These are phyloP conservation scores for Philopotamus ludificatus DNA, from an alignment of 1,140 invertebrate genomes.

Conservation along the genomic window DNA sequence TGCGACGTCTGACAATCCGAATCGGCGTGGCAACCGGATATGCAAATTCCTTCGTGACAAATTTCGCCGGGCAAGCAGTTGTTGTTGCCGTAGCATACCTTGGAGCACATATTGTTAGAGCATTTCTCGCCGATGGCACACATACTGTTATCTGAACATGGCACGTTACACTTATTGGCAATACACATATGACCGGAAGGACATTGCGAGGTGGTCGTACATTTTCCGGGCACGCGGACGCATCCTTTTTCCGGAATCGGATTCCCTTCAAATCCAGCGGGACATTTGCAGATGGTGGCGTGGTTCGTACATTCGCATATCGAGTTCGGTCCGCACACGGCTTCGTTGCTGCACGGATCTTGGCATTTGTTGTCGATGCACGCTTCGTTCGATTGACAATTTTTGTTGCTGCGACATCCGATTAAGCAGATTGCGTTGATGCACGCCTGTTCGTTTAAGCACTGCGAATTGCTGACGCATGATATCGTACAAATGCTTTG, in stretches of 20 bases:
- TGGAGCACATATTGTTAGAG: conserved; percentile 72
- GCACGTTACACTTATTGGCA: conserved; percentile 70
- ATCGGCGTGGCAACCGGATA: conserved; percentile 77
- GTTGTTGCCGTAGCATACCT: conserved; percentile 83
- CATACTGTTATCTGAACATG: conserved; percentile 66
- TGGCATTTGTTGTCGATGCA: conserved; percentile 82
- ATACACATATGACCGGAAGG: conserved; percentile 72
- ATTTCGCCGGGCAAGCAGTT: conserved; percentile 88
- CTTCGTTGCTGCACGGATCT: conserved; percentile 75
- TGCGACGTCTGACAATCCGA: conserved; percentile 77
- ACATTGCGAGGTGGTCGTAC: conserved; percentile 66
- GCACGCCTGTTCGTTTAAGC: conserved; percentile 77
- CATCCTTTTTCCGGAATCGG: conserved; percentile 89
- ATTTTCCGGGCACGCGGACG: conserved; percentile 69
- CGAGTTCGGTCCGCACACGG: conserved; percentile 82
- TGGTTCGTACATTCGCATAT: conserved; percentile 73
- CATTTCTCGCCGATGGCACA: conserved; percentile 85
- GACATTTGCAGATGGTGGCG: conserved; percentile 72
- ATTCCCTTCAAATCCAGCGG: conserved; percentile 78
- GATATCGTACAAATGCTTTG: conserved; percentile 74
- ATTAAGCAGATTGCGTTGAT: conserved; percentile 72
- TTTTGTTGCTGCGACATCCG: conserved; percentile 78
- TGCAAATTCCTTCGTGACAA: conserved; percentile 77
- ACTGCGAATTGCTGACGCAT: conserved; percentile 78
- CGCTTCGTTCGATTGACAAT: conserved; percentile 72